Evolutionary conservation across 2,888 invertebrate species (phyloP).

Genomic region (Athalia rosae): DNA sequence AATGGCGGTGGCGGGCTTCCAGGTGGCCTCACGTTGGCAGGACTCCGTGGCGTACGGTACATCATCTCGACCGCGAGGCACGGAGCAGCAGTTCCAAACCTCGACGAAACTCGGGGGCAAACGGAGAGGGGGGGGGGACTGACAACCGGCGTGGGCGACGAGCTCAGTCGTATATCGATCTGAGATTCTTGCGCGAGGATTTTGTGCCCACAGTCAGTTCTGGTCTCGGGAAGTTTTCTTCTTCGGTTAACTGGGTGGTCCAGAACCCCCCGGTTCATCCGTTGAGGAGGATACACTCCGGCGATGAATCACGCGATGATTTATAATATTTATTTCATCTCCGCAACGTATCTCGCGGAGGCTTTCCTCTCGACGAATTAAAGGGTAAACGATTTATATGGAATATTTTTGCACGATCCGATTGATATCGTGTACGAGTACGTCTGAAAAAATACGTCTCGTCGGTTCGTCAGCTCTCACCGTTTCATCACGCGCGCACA

Average conservation of each 20-base stretch:
- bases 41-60: constrained; percentile 22
- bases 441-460: too few relatives aligned
- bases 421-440: too few relatives aligned
- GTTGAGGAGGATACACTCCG: too few relatives aligned
- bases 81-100: constrained; percentile 53
- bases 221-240: constrained; percentile 44
- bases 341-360: constrained; percentile 38
- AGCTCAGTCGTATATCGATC: constrained; percentile 65
- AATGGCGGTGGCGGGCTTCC: constrained; percentile 62
- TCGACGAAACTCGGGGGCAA: constrained; percentile 57
- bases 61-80: not conserved
- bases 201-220: constrained; percentile 59
- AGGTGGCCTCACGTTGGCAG: constrained; percentile 58
- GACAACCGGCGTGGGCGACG: constrained; percentile 63
- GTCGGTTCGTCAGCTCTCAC: too few relatives aligned
- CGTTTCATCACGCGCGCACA: too few relatives aligned
- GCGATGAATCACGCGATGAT: constrained; percentile 65
- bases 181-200: constrained; percentile 64
- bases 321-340: constrained; percentile 25
- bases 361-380: too few relatives aligned
- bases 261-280: constrained; percentile 54
- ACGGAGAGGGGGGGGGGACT: constrained; percentile 50
- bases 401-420: not conserved
- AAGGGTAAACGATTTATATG: constrained; percentile 38
- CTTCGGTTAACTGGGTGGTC: constrained; percentile 67